Evolutionary conservation across 2,113 vertebrate species (phyloP).

Genomic region (Ramphastos sulfuratus): DNA sequence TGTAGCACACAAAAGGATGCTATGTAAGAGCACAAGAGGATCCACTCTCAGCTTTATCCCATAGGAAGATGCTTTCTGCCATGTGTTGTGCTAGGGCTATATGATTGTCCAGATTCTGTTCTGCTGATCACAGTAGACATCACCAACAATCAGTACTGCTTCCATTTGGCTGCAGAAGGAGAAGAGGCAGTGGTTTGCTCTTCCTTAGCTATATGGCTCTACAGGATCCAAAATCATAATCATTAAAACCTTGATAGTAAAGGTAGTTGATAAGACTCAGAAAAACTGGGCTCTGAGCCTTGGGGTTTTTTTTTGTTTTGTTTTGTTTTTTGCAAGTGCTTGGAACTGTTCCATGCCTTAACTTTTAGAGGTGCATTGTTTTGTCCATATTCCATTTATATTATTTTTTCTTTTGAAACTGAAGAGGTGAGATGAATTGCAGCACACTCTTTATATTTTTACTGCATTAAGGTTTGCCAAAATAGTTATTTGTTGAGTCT

Average conservation of each 20-base stretch:
- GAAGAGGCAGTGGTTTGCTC: background rate
- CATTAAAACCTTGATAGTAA: background rate
- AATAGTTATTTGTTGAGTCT: slow-evolving; percentile 32
- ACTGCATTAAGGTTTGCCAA: slow-evolving; percentile 20
- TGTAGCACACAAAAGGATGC: background rate
- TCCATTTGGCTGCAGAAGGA: background rate
- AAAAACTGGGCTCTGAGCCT: background rate
- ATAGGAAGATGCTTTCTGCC: background rate
- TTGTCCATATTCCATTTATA: slow-evolving; percentile 4
- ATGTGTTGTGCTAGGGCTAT: background rate
- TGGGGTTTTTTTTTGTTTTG: background rate
- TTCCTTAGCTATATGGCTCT: background rate
- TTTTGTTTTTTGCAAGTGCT: background rate
- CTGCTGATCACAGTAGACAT: background rate
- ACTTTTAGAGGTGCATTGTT: background rate
- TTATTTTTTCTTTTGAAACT: slow-evolving; percentile 39
- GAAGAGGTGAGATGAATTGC: slow-evolving; percentile 4
- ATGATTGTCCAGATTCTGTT: background rate
- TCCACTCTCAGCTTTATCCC: background rate
- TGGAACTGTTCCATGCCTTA: background rate
- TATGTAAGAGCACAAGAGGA: background rate
- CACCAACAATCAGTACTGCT: background rate
- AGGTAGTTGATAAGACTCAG: background rate
- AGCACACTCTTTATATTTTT: background rate
- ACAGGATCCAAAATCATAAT: background rate